Conservation (phyloP, 2,113 vertebrate species). For the Ornithorhynchus anatinus region DNA sequence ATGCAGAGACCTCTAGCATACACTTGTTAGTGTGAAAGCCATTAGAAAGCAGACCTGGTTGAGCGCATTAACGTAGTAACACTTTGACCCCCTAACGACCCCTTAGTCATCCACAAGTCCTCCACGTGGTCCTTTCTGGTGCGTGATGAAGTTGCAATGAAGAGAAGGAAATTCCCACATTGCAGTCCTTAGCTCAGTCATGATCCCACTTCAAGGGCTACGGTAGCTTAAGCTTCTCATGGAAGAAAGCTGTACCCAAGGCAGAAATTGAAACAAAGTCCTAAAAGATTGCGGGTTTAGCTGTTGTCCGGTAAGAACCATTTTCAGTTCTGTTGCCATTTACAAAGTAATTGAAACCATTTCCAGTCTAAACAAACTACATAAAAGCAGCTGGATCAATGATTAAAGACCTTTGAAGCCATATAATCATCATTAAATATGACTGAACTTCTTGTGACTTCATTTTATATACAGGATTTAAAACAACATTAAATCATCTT, state of each 20-base stretch:
- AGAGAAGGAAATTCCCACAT: slow-evolving; percentile 53
- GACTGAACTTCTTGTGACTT: slow-evolving; percentile 76
- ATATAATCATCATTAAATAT: slow-evolving; percentile 77
- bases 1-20: slow-evolving; percentile 70
- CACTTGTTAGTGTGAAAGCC: slow-evolving; percentile 71
- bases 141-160: slow-evolving; percentile 59
- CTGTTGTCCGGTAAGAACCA: slow-evolving; percentile 53
- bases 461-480: slow-evolving; percentile 83
- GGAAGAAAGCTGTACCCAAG: slow-evolving; percentile 8
- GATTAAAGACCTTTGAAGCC: slow-evolving; percentile 70
- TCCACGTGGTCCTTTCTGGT: slow-evolving; percentile 61
- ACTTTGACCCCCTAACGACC: slow-evolving; percentile 71
- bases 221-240: slow-evolving; percentile 10
- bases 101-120: slow-evolving; percentile 60
- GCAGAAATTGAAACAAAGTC: neutral
- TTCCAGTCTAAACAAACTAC: slow-evolving; percentile 76
- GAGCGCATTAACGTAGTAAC: slow-evolving; percentile 77
- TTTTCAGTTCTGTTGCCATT: slow-evolving; percentile 48
- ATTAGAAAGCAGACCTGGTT: slow-evolving; percentile 72
- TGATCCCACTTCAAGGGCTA: slow-evolving; percentile 38
- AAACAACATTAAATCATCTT: slow-evolving; percentile 85
- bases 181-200: slow-evolving; percentile 53
- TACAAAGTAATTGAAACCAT: slow-evolving; percentile 67
- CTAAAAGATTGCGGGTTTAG: slow-evolving; percentile 43
- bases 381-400: slow-evolving; percentile 67